A percentile compares a stretch with the other conserved stretches of the same genome.
phyloP scores from a whole-genome alignment of 2,113 vertebrate genomes.

The Erythrolamprus reginae region DNA sequence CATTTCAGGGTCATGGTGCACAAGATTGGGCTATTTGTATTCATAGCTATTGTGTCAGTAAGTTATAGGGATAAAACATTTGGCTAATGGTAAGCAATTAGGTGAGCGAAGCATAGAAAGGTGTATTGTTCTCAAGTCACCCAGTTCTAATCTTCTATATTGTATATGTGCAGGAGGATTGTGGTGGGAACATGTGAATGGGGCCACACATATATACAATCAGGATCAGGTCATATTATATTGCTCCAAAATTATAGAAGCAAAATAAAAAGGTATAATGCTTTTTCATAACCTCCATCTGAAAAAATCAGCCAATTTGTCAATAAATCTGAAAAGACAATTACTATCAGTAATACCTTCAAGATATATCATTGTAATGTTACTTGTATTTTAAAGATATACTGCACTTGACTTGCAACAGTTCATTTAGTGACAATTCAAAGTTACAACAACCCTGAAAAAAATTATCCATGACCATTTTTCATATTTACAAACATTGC shows the following conservation, averaged over 20 bases:
- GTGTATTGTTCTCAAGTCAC: background rate
- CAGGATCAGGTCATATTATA: background rate
- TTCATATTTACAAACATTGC: background rate
- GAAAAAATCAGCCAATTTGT: background rate
- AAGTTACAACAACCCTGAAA: background rate
- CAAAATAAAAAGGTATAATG: background rate
- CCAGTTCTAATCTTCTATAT: background rate
- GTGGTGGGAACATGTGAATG: background rate
- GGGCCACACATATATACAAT: background rate
- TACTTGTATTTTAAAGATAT: background rate
- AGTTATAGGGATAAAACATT: background rate
- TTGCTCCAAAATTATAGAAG: background rate
- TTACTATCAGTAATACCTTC: background rate
- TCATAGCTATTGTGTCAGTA: background rate
- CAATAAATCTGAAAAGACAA: background rate
- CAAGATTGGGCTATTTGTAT: background rate
- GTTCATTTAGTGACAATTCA: too few relatives aligned
- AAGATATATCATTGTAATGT: background rate
- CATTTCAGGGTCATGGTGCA: conserved; percentile 10
- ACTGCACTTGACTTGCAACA: too few relatives aligned
- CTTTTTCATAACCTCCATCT: background rate
- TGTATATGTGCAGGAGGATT: background rate
- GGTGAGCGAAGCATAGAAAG: background rate
- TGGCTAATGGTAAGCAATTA: background rate
- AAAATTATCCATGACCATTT: background rate